These are phyloP conservation scores for Cyclopterus lumpus DNA, from an alignment of 2,797 vertebrate genomes.

Conservation along the genomic window DNA sequence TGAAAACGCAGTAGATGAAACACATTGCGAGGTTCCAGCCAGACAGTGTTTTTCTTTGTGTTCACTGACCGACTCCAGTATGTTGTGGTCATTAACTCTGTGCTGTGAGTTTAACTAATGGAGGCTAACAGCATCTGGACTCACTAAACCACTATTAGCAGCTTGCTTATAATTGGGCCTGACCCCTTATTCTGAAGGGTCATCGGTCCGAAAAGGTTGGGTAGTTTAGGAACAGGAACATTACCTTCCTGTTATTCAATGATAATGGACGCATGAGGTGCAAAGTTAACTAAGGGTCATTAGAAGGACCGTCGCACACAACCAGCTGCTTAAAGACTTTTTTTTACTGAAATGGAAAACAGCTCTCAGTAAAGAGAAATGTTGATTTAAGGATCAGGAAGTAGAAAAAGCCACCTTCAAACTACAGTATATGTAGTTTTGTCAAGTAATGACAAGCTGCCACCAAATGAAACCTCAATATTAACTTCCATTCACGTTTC, in stretches of 20 bases:
- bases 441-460: constrained; percentile 7
- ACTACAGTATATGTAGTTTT: neutral
- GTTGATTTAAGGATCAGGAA: constrained; percentile 5
- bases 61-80: constrained; percentile 6
- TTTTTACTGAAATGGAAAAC: constrained; percentile 34
- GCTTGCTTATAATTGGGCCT: constrained; percentile 78
- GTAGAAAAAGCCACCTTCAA: constrained; percentile 19
- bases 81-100: constrained; percentile 52
- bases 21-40: neutral
- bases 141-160: constrained; percentile 76
- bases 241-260: constrained; percentile 85
- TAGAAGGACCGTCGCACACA: constrained; percentile 54
- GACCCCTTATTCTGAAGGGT: constrained; percentile 80
- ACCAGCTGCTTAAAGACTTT: constrained; percentile 27
- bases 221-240: constrained; percentile 80
- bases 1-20: constrained; percentile 12
- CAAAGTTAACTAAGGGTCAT: constrained; percentile 73
- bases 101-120: constrained; percentile 52
- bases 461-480: constrained; percentile 16
- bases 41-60: constrained; percentile 32
- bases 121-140: constrained; percentile 74
- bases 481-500: constrained; percentile 16
- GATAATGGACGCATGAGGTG: constrained; percentile 78
- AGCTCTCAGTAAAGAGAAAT: constrained; percentile 1
- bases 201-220: constrained; percentile 77